Base-by-base conservation (phyloP, 2,888 invertebrate genomes). In the Schizotus pectinicornis region DNA sequence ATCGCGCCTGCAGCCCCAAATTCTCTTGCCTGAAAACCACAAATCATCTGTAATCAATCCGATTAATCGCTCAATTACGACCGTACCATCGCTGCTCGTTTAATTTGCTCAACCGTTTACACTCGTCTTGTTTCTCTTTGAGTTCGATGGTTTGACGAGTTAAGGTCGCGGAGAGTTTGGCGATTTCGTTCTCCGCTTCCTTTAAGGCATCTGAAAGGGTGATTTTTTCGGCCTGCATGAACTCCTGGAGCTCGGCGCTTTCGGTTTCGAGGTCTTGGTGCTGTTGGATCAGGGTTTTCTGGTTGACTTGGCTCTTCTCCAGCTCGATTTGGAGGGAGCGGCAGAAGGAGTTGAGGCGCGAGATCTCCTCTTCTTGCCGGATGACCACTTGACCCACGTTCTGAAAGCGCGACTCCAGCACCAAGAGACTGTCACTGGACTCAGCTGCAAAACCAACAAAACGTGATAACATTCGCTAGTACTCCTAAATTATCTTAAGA, bases 171-270 rank as follows among this genome's bases (percentile, higher is more conserved):
- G 73, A 71, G 33, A 63, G 65, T 50, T 72, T 72, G 47, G 72
- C 70, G 6, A 86, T 83, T 76, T 90, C 89, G 0, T 78, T 75
- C 79, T 94, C 94, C 1, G 89, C 83, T 65, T 94, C 94, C 36
- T 87, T 86, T 38, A 94, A 81, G 0, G 92, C 89, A 73, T 94
- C 93, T 13, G 86, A 85, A 67, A 94, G 82, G 6, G 92, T 88
- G 3, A 86, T 85, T 70, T 94, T 94, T 80, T 95, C 94, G 7
- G 91, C 90, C 69, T 92, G 91, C 62, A 94, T 83, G 77, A 95
- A 95, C 74, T 94, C 94, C 75, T 93, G 92, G 81, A 94, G 83
- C 79, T 95, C 94, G 1, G 84, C 83, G 30, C 91, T 88, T 76
- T 94, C 94, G 12, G 85, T 85, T 77, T 94, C 93, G 14, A 89